These are phyloP conservation scores for Lycocorax pyrrhopterus DNA, from an alignment of 2,113 vertebrate genomes.

Conservation along the genomic window DNA sequence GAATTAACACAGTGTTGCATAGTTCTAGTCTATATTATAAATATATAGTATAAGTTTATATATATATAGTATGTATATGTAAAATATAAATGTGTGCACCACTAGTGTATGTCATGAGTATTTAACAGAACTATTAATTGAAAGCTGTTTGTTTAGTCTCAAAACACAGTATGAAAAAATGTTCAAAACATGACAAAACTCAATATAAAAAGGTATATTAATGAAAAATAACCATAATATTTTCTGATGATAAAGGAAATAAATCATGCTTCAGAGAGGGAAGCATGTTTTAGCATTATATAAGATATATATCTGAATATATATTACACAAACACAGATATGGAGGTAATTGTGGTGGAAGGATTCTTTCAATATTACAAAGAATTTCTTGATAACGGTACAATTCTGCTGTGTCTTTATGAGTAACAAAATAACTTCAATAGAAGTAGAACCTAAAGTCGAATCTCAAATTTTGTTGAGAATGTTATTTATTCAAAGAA, in stretches of 20 bases:
- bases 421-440: neutral
- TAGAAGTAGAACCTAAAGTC: neutral
- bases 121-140: neutral
- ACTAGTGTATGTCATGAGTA: neutral
- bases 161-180: neutral
- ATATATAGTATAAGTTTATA: neutral
- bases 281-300: neutral
- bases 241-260: neutral
- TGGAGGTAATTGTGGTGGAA: neutral
- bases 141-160: neutral
- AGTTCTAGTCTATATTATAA: neutral
- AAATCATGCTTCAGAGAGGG: neutral
- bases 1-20: neutral
- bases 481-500: conserved; percentile 41
- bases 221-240: neutral
- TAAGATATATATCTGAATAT: neutral
- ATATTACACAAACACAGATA: neutral
- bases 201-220: neutral
- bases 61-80: neutral
- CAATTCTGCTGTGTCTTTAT: neutral
- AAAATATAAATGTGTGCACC: neutral
- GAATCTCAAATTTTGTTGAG: neutral
- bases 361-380: neutral
- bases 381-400: neutral
- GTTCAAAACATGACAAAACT: neutral